Percentiles rank a stretch among this genome's conserved stretches.
These are phyloP conservation scores for Archivesica marissinica DNA, from an alignment of 1,140 invertebrate genomes.

Conservation along the genomic window DNA sequence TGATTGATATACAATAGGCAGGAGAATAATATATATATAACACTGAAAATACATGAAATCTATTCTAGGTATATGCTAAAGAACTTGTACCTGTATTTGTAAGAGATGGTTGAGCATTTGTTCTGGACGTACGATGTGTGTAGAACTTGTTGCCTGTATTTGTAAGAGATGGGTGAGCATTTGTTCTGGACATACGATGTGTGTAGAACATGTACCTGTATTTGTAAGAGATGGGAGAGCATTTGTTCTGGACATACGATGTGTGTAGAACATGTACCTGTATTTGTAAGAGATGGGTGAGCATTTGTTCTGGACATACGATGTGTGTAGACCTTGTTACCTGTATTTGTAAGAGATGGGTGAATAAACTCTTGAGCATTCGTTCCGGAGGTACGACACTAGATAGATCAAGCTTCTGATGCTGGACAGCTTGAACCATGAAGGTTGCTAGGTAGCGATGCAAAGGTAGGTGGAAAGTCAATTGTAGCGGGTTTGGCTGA, in stretches of 20 bases:
- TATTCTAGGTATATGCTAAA: too few relatives aligned
- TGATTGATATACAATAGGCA: too few relatives aligned
- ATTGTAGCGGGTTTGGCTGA: conserved; percentile 91
- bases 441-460: conserved; percentile 97
- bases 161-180: conserved; percentile 95
- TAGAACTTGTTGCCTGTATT: conserved; percentile 89
- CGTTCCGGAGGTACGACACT: conserved; percentile 90
- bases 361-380: conserved; percentile 91
- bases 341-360: conserved; percentile 96
- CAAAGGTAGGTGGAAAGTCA: conserved; percentile 97
- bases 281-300: too few relatives aligned
- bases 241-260: conserved; percentile 89
- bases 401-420: conserved; percentile 90
- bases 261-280: too few relatives aligned
- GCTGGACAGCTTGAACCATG: conserved; percentile 93
- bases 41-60: too few relatives aligned
- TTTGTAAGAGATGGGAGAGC: conserved; percentile 95
- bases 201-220: conserved; percentile 88
- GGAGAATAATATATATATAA: too few relatives aligned
- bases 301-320: background rate
- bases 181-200: conserved; percentile 88
- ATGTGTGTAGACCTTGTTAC: conserved; percentile 83
- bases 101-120: background rate
- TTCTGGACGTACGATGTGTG: background rate
- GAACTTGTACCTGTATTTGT: too few relatives aligned